Evolutionary conservation across 2,113 vertebrate genomes (phyloP).

Genomic region (Tachysurus fulvidraco): DNA sequence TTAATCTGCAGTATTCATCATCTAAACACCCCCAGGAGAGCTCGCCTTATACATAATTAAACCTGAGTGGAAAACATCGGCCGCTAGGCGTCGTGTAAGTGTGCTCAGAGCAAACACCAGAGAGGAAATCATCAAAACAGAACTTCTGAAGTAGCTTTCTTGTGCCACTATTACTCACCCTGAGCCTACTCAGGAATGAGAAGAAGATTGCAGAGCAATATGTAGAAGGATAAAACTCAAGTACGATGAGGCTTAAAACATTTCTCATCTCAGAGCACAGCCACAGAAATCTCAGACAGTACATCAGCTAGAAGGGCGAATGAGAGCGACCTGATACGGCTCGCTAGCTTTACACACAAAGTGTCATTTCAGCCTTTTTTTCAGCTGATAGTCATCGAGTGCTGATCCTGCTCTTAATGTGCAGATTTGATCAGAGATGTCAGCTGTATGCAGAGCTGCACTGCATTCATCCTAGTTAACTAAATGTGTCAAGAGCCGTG

Average conservation of each 20-base stretch:
- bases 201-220: not conserved
- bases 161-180: not conserved
- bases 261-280: not conserved
- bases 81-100: not conserved
- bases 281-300: not conserved
- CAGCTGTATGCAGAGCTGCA: not conserved
- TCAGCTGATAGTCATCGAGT: not conserved
- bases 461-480: not conserved
- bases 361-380: constrained; percentile 3
- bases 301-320: not conserved
- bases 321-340: not conserved
- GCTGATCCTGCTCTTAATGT: constrained; percentile 6
- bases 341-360: constrained; percentile 1
- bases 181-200: not conserved
- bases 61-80: not conserved
- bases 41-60: not conserved
- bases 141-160: not conserved
- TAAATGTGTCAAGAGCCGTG: not conserved
- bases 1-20: not conserved
- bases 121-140: not conserved
- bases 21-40: not conserved
- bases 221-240: not conserved
- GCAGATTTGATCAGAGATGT: constrained; percentile 18
- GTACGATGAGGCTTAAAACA: not conserved
- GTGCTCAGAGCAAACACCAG: not conserved